Base-by-base conservation (phyloP, 2,113 vertebrate genomes). In the Melanerpes formicivorus region DNA sequence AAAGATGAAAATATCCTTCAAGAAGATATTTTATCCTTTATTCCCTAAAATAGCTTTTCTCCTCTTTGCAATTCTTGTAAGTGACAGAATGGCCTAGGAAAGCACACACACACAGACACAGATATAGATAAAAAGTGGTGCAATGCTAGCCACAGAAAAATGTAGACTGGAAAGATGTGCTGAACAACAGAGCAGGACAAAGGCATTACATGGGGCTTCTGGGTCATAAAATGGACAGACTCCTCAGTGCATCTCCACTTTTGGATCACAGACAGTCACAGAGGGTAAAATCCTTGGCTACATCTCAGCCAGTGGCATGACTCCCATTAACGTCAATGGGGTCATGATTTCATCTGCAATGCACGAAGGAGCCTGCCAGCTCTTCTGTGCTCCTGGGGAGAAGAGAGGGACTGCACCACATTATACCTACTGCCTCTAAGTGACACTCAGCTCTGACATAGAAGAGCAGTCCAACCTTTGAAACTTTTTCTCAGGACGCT, bases 261-360 rank as follows among this genome's bases (percentile, higher is more conserved):
- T 90, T 79, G 87, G 88, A 88, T 59, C 64, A 42, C 42, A 37
- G 40, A 32, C 29, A 73, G 77, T 56, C 71, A 79, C 37, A 71
- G 64, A 91, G 75, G 90, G 81, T 90, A 42, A 87, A 80, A 87
- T 60, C 60, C 78, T 93, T 93, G 90, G 84, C 81, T 30, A 10
- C 42, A 32, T 77, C 42, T 84, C 75, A 74, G 40, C 14, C 59
- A 46, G 78, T 52, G 83, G 63, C 63, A 82, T 22, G 67, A 80
- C 80, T 92, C 77, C 74, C 90, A 37, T 76, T 90, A 63, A 77
- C 17, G 4, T 89, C 88, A 93, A 18, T 64, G 84, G 2, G 13
- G 84, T 71, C 60, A 44, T 76, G 88, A 87, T 85, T 92, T 48
- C 37, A 87, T 82, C 64, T 52, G 25, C 80, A 90, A 37, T 64